A percentile compares a stretch with the other conserved stretches of the same genome.
Conservation (phyloP, 2,797 vertebrate genomes). For the Urophycis tenuis region DNA sequence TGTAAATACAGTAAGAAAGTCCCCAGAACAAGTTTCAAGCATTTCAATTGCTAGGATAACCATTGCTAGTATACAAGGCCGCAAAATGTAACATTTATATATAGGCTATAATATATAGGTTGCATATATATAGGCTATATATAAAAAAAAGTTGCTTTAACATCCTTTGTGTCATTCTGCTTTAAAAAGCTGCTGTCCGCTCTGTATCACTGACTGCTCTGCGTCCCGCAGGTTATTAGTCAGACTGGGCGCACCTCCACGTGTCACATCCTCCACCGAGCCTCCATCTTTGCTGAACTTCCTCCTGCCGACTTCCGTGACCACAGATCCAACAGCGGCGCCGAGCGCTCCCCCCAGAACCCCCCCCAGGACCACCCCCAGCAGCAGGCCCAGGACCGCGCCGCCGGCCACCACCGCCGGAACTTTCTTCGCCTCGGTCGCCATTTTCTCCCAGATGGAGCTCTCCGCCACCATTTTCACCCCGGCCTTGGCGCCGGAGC, state of each 20-base stretch:
- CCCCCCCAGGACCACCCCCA: conserved; percentile 63
- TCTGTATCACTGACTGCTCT: neutral
- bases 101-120: neutral
- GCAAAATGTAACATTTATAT: neutral
- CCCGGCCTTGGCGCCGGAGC: conserved; percentile 52
- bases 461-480: conserved; percentile 57
- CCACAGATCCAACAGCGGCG: conserved; percentile 57
- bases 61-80: too few species aligned
- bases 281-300: conserved; percentile 41
- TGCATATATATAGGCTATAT: too few species aligned
- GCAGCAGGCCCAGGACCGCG: conserved; percentile 56
- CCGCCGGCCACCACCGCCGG: conserved; percentile 47
- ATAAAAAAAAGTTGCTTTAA: neutral
- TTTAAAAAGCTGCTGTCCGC: neutral
- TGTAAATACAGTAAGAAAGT: too few species aligned
- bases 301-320: conserved; percentile 57
- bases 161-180: conserved; percentile 45
- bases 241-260: conserved; percentile 12
- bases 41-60: too few species aligned
- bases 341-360: conserved; percentile 65
- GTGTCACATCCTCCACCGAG: neutral
- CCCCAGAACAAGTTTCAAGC: too few species aligned
- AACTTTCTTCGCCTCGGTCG: conserved; percentile 41
- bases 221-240: conserved; percentile 9
- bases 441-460: conserved; percentile 55